A percentile compares a stretch with the other conserved stretches of the same genome.
Conservation (phyloP, 2,888 invertebrate species). For the Andrena praecox region DNA sequence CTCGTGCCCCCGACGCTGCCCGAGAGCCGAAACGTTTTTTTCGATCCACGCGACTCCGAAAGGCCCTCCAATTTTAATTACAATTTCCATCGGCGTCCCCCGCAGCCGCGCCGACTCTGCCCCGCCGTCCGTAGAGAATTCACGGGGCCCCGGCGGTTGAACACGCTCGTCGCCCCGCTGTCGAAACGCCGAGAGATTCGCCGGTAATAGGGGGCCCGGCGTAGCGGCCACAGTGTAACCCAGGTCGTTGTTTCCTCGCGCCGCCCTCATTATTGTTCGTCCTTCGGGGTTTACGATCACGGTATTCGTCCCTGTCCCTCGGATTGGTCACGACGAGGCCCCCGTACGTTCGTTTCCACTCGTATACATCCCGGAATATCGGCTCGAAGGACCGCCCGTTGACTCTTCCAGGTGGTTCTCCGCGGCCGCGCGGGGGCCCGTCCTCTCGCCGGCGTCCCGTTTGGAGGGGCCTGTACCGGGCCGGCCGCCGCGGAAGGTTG, state of each 20-base stretch:
- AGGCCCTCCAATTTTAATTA: no score
- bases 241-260: conserved; percentile 47
- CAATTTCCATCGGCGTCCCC: no score
- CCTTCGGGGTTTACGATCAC: conserved; percentile 61
- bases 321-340: conserved; percentile 58
- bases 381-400: conserved; percentile 61
- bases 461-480: background rate
- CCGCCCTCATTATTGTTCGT: conserved; percentile 61
- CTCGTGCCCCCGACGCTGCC: background rate
- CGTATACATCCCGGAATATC: conserved; percentile 60
- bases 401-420: conserved; percentile 44
- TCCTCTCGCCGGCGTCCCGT: background rate
- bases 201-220: conserved; percentile 14
- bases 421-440: background rate
- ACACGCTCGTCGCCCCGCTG: background rate
- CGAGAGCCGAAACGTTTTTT: background rate
- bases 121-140: no score
- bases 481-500: conserved; percentile 65
- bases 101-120: no score
- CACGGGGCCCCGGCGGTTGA: no score
- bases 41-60: no score
- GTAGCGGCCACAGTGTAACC: conserved; percentile 45
- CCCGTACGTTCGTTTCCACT: conserved; percentile 48
- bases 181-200: conserved; percentile 15
- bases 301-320: conserved; percentile 58